Evolutionary conservation across 2,888 invertebrate genomes (phyloP).

Genomic region (Crematogaster levior): DNA sequence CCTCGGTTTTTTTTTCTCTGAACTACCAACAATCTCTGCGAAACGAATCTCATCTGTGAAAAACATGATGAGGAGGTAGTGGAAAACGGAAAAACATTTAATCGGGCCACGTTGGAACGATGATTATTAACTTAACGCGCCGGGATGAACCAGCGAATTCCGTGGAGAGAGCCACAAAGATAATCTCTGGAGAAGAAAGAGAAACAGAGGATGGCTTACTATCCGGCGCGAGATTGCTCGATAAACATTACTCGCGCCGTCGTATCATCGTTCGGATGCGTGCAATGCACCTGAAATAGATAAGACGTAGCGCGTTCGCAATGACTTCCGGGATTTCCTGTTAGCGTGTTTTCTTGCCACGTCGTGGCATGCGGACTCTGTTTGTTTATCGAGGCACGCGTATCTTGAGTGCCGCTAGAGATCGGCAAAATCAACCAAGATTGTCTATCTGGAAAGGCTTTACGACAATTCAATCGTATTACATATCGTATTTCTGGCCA

Average conservation of each 20-base stretch:
- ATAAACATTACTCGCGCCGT: constrained; percentile 60
- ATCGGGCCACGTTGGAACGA: constrained; percentile 13
- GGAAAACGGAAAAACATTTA: constrained; percentile 31
- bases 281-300: constrained; percentile 68
- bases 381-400: background rate
- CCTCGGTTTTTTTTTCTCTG: background rate
- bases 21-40: background rate
- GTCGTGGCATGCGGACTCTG: background rate
- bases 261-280: constrained; percentile 51
- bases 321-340: constrained; percentile 61
- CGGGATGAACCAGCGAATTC: constrained; percentile 30
- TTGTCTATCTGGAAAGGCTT: background rate
- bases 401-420: constrained; percentile 5
- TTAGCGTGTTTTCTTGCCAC: constrained; percentile 54
- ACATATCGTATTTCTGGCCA: background rate
- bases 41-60: constrained; percentile 15
- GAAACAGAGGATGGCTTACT: constrained; percentile 1
- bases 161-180: constrained; percentile 56
- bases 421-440: background rate
- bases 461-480: background rate
- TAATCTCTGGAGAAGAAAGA: constrained; percentile 40
- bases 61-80: background rate
- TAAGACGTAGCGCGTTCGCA: constrained; percentile 56
- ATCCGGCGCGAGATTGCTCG: constrained; percentile 23
- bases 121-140: constrained; percentile 44